These are phyloP conservation scores for Drosophila sproati DNA, from an alignment of 1,140 invertebrate genomes.

Conservation along the genomic window DNA sequence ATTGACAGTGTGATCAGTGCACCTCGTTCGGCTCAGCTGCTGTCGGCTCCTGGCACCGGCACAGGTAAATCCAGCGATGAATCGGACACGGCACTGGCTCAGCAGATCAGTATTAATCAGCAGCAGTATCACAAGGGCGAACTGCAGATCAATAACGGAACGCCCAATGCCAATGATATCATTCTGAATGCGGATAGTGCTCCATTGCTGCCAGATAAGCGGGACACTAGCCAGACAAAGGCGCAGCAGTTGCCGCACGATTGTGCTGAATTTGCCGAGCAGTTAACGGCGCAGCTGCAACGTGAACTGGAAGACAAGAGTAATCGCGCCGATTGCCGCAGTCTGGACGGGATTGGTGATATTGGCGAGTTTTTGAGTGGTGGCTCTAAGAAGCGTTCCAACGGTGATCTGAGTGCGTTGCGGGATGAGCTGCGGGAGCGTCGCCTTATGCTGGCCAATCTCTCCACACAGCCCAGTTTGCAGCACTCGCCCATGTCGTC, in stretches of 20 bases:
- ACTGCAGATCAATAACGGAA: slow-evolving; percentile 61
- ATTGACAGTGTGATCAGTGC: slow-evolving; percentile 93
- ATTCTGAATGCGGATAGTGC: slow-evolving; percentile 77
- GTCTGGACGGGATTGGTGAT: slow-evolving; percentile 67
- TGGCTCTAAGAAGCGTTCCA: slow-evolving; percentile 72
- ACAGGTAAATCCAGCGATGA: slow-evolving; percentile 47
- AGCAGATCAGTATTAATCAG: slow-evolving; percentile 53
- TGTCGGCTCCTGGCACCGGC: slow-evolving; percentile 29
- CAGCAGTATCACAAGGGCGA: slow-evolving; percentile 66
- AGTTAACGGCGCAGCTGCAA: slow-evolving; percentile 89
- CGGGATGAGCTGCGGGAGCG: slow-evolving; percentile 86
- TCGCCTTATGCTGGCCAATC: slow-evolving; percentile 84
- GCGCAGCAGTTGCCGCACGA: slow-evolving; percentile 85
- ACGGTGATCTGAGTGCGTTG: slow-evolving; percentile 86
- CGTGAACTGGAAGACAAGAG: slow-evolving; percentile 90
- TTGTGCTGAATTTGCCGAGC: slow-evolving; percentile 91
- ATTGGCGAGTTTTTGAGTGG: slow-evolving; percentile 55
- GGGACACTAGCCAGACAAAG: slow-evolving; percentile 47
- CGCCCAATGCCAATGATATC: slow-evolving; percentile 61
- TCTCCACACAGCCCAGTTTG: slow-evolving; percentile 85
- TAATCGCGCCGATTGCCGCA: slow-evolving; percentile 59
- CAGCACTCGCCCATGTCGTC: slow-evolving; percentile 79
- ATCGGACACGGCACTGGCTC: slow-evolving; percentile 42
- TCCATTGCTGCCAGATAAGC: slow-evolving; percentile 60
- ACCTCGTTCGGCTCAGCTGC: slow-evolving; percentile 58